Base-by-base conservation (phyloP, 2,797 vertebrate genomes). In the Vipera ursinii region DNA sequence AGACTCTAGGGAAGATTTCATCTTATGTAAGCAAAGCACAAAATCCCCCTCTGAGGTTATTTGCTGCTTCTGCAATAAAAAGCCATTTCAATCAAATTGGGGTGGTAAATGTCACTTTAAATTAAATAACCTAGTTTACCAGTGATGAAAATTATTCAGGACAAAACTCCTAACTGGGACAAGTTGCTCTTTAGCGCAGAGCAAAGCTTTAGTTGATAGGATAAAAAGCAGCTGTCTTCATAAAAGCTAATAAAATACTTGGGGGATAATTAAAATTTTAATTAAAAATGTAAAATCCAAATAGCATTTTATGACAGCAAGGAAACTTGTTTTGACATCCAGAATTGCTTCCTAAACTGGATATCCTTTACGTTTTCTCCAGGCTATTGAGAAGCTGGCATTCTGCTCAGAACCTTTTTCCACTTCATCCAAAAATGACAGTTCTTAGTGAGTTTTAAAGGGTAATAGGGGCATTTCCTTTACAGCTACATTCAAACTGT, bases 221-320 rank as follows among this genome's bases (percentile, higher is more conserved):
- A 0, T 91, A 94, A 95, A 93, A 96, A 93, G 96, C 96, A 97
- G 95, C 96, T 96, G 96, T 92, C 97, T 96, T 94, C 96, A 96
- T 96, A 96, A 97, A 97, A 97, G 94, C 96, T 91, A 96, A 97
- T 96, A 97, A 97, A 97, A 96, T 95, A 94, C 95, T 91, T 32
- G 60, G 59, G 95, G 92, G 96, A 96, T 97, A 97, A 97, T 97
- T 96, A 97, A 96, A 96, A 94, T 95, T 96, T 97, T 97, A 96
- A 97, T 97, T 97, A 97, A 97, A 97, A 96, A 96, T 94, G 95
- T 93, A 94, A 96, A 96, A 91, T 94, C 96, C 95, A 96, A 96
- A 96, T 93, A 96, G 96, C 90, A 85, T 96, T 97, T 95, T 93
- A 89, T 96, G 94, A 91, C 96, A 96, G 95, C 93, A 89, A 94